These are phyloP conservation scores for Trachemys scripta DNA, from an alignment of 2,113 vertebrate species.

Conservation along the genomic window DNA sequence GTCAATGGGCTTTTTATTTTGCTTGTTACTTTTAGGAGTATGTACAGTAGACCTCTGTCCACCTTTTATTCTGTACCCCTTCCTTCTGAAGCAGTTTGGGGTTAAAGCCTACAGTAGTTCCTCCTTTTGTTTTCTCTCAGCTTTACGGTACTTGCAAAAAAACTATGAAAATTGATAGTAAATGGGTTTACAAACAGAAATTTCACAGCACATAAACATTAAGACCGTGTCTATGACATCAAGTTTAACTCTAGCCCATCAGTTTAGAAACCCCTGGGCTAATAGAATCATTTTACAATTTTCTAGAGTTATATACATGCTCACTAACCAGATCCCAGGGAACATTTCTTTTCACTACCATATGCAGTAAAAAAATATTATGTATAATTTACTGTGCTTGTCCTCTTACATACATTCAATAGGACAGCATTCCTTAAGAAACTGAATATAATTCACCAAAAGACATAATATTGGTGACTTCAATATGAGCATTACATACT, in stretches of 20 bases:
- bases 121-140: not conserved
- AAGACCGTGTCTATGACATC: slow-evolving; percentile 17
- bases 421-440: not conserved
- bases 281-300: not conserved
- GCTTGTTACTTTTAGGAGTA: not conserved
- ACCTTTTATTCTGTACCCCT: not conserved
- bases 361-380: slow-evolving; percentile 10
- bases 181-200: slow-evolving; percentile 45
- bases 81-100: not conserved
- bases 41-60: not conserved
- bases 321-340: not conserved
- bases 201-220: not conserved
- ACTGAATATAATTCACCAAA: not conserved
- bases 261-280: not conserved
- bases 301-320: not conserved
- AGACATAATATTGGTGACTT: not conserved
- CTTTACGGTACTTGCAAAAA: slow-evolving; percentile 22
- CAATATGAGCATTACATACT: not conserved
- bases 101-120: not conserved
- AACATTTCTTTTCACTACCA: not conserved
- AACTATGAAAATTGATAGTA: slow-evolving; percentile 22
- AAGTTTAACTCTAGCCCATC: not conserved
- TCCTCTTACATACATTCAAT: not conserved
- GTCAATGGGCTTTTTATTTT: not conserved
- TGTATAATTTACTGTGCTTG: not conserved